Conservation (phyloP, 2,888 invertebrate genomes). For the Athalia cordata region DNA sequence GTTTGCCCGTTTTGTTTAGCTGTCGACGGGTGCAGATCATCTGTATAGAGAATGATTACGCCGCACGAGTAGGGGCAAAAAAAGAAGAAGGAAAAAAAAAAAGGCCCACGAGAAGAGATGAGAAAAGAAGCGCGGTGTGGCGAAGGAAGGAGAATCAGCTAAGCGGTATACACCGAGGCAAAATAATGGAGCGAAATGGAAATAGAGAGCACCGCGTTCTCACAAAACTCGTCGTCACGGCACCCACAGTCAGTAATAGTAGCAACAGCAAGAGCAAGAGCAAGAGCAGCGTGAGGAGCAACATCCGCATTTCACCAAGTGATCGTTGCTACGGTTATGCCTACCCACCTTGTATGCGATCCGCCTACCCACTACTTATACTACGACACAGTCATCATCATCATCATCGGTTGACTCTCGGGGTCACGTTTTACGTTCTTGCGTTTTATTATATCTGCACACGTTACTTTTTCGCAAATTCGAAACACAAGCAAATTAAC, state of each 20-base stretch:
- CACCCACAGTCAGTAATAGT: background rate
- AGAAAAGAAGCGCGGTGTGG: background rate
- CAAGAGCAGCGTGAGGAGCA: background rate
- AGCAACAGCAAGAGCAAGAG: background rate
- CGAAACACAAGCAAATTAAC: too few species aligned
- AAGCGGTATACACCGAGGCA: background rate
- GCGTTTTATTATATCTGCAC: too few species aligned
- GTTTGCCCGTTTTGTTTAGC: too few species aligned
- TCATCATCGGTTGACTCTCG: too few species aligned
- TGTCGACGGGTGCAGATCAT: too few species aligned
- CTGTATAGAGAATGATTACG: too few species aligned
- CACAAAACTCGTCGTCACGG: slow-evolving; percentile 50
- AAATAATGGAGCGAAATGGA: slow-evolving; percentile 36
- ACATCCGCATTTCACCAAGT: slow-evolving; percentile 42
- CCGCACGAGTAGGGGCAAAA: background rate
- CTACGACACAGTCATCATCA: too few species aligned
- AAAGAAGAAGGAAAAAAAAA: background rate
- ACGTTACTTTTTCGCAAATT: too few species aligned
- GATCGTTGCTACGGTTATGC: slow-evolving; percentile 25
- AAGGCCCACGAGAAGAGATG: background rate
- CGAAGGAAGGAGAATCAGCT: background rate
- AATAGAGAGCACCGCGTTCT: slow-evolving; percentile 64
- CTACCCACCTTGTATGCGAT: too few species aligned
- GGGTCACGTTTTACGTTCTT: too few species aligned
- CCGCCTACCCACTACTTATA: too few species aligned